phyloP scores from a whole-genome alignment of 1,140 invertebrate species.

The Lordiphosa collinella region DNA sequence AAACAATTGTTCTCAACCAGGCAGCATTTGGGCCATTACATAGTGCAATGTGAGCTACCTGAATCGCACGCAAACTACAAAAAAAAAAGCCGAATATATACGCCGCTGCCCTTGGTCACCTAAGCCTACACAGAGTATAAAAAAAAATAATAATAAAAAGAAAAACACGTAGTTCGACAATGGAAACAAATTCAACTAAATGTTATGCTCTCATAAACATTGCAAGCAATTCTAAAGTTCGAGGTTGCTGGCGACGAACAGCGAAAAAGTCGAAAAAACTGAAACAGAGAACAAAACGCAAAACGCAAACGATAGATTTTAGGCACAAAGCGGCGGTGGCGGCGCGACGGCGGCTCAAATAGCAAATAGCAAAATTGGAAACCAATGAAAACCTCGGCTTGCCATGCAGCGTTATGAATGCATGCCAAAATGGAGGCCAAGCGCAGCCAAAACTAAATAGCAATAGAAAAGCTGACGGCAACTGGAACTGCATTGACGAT shows the following conservation, averaged over 20 bases:
- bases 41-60: too few relatives aligned
- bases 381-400: constrained; percentile 74
- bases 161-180: constrained; percentile 45
- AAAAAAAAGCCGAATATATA: not conserved
- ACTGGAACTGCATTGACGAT: not conserved
- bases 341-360: constrained; percentile 53
- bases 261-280: constrained; percentile 27
- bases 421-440: constrained; percentile 74
- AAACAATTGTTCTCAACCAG: too few relatives aligned
- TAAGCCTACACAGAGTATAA: constrained; percentile 20
- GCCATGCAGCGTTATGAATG: constrained; percentile 61
- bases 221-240: constrained; percentile 77
- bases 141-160: constrained; percentile 33
- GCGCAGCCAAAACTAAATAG: constrained; percentile 74
- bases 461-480: constrained; percentile 40
- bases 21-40: too few relatives aligned
- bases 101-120: constrained; percentile 33
- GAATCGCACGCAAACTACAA: constrained; percentile 5
- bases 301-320: constrained; percentile 62
- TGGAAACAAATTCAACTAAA: constrained; percentile 39
- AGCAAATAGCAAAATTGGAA: constrained; percentile 70
- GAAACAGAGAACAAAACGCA: constrained; percentile 35
- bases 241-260: constrained; percentile 67
- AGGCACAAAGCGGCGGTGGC: constrained; percentile 48
- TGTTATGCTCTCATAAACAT: constrained; percentile 75